A percentile compares a stretch with the other conserved stretches of the same genome.
These are phyloP conservation scores for Hirtodrosophila duncani DNA, from an alignment of 2,888 invertebrate genomes.

Conservation along the genomic window DNA sequence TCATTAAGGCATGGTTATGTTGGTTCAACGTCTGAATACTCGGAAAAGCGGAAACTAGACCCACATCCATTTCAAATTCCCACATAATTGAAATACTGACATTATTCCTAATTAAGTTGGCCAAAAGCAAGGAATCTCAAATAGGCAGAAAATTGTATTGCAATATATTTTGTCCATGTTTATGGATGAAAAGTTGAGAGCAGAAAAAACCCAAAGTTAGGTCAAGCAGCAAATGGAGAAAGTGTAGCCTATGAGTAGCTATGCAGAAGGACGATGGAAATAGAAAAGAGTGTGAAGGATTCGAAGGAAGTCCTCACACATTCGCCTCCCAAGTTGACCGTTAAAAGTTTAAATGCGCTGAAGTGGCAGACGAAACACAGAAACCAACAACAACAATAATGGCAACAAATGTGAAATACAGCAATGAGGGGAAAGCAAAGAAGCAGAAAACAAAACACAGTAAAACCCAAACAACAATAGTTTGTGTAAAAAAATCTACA, in stretches of 20 bases:
- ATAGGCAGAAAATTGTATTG: constrained; percentile 19
- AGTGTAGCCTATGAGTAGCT: no score
- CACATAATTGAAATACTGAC: constrained; percentile 7
- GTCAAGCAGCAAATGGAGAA: constrained; percentile 14
- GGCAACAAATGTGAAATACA: constrained; percentile 11
- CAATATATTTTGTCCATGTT: constrained; percentile 20
- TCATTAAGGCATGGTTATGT: no score
- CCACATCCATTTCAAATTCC: no score
- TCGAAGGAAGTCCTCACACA: constrained; percentile 14
- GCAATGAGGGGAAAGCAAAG: constrained; percentile 20
- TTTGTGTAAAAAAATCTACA: constrained; percentile 26
- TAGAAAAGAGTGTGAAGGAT: not conserved
- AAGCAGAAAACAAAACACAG: constrained; percentile 24
- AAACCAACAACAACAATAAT: no score
- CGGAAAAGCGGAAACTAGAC: no score
- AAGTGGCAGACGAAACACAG: constrained; percentile 22
- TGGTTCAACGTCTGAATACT: no score
- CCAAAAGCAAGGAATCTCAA: not conserved
- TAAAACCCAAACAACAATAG: constrained; percentile 26
- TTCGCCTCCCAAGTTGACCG: constrained; percentile 33
- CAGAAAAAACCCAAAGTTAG: not conserved
- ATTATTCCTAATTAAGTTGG: constrained; percentile 21
- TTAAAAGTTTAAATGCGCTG: constrained; percentile 44
- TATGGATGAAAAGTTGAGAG: constrained; percentile 12
- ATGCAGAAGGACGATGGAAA: not conserved